phyloP scores from a whole-genome alignment of 2,797 vertebrate species.

The Molossus molossus region DNA sequence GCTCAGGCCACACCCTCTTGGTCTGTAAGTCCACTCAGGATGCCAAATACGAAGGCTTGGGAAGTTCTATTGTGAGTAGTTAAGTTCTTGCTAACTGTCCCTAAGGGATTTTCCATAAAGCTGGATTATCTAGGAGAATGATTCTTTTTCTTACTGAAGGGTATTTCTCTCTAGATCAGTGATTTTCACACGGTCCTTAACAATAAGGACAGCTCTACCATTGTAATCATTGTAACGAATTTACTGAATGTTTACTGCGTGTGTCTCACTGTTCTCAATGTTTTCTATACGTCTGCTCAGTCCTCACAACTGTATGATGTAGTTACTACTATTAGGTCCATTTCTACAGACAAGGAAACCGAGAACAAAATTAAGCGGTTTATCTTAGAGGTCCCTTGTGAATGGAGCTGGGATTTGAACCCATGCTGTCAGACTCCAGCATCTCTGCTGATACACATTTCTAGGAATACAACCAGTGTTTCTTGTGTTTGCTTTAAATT shows the following conservation, averaged over 20 bases:
- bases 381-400: background rate
- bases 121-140: slow-evolving; percentile 39
- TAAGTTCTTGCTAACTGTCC: background rate
- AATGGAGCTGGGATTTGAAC: background rate
- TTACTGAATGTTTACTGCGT: background rate
- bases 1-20: slow-evolving; percentile 3
- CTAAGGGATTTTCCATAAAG: slow-evolving; percentile 2
- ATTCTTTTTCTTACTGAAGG: background rate
- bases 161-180: slow-evolving; percentile 9
- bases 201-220: background rate
- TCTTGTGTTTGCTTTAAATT: slow-evolving; percentile 15
- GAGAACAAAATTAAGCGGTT: slow-evolving; percentile 28
- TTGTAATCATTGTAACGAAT: background rate
- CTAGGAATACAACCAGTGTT: background rate
- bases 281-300: background rate
- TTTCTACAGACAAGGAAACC: background rate
- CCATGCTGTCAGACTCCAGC: background rate
- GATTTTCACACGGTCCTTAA: slow-evolving; percentile 15
- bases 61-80: slow-evolving; percentile 43
- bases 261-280: background rate
- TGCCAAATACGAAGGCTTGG: background rate
- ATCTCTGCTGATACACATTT: background rate
- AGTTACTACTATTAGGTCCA: background rate
- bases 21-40: background rate
- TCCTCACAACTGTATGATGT: background rate